Evolutionary conservation across 1,140 invertebrate species (phyloP), one percentile per base, ranked within the genome.

Genomic region (Camponotus vicinus): DNA sequence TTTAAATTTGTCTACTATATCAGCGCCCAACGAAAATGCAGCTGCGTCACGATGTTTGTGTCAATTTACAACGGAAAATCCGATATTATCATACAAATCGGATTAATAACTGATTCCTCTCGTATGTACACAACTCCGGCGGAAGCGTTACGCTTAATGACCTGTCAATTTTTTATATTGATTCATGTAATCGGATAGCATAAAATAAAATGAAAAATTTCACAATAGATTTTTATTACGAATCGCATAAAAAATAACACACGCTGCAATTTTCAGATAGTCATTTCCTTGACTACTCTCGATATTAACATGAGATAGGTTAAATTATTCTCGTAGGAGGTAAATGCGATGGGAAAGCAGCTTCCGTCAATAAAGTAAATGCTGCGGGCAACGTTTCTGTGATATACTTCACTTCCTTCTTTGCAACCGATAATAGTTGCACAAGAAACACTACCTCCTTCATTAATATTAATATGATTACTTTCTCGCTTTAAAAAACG

Each of bases 41-140:
- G 32, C 42, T 78, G 42, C n/a, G 34, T 52, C 37, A 27, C 63
- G 32, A 79, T 49, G 67, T 79, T 69, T 69, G 13, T 66, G 34
- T 79, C 42, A 69, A 79, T 79, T 49, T 69, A 79, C 37, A 84
- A 79, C 40, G 37, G 76, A 85, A 76, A 77, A 85, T 85, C 83
- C 83, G 34, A 59, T 67, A 67, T 66, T 85, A 79, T 77, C 49
- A 52, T 52, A 66, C 63, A 67, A 85, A 85, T 79, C 75, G 45
- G 83, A 85, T 85, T 85, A 85, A 49, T 42, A 45, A 32, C 37
- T 42, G 13, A 45, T 9, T 34, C 6, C n/a, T 79, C 59, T 40
- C 59, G 45, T 45, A 40, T 61, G n/a, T 27, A 21, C 37, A 66
- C 45, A 64, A 21, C 15, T 42, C 32, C 34, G 27, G 15, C 69